Evolutionary conservation across 2,888 invertebrate species (phyloP).

Genomic region (Zeuzera pyrina): DNA sequence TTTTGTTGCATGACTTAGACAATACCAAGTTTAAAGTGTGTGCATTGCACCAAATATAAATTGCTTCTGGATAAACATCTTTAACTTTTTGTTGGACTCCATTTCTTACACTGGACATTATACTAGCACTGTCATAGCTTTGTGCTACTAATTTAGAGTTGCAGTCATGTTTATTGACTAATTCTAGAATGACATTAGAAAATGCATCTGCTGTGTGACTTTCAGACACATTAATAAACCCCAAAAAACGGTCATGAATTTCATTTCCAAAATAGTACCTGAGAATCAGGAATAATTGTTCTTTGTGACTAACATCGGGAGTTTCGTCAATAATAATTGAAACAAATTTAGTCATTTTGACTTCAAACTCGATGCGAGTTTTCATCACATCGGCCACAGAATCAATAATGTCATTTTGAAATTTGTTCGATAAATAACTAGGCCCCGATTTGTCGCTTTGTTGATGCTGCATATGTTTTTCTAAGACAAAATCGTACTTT

Average conservation of each 20-base stretch:
- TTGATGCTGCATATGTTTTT: background rate
- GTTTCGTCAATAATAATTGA: constrained; percentile 1
- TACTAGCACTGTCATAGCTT: constrained; percentile 25
- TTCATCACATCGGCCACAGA: background rate
- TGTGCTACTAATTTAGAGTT: constrained; percentile 24
- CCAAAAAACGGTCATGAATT: constrained; percentile 1
- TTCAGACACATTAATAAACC: background rate
- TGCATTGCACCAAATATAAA: background rate
- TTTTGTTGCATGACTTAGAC: constrained; percentile 3
- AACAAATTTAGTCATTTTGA: background rate
- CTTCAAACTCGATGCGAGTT: background rate
- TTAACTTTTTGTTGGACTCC: constrained; percentile 24
- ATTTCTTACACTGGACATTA: constrained; percentile 19
- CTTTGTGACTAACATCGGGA: background rate
- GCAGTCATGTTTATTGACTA: background rate
- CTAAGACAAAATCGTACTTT: background rate
- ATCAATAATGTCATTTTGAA: background rate
- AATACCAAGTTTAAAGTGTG: background rate
- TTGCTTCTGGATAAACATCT: constrained; percentile 3
- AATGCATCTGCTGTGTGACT: background rate
- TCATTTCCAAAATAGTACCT: background rate
- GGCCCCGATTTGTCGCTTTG: background rate
- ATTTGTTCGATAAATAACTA: background rate
- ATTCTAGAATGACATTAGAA: background rate
- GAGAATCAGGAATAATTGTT: background rate